Evolutionary conservation across 1,140 invertebrate species (phyloP).

Genomic region (Drosophila hydei): DNA sequence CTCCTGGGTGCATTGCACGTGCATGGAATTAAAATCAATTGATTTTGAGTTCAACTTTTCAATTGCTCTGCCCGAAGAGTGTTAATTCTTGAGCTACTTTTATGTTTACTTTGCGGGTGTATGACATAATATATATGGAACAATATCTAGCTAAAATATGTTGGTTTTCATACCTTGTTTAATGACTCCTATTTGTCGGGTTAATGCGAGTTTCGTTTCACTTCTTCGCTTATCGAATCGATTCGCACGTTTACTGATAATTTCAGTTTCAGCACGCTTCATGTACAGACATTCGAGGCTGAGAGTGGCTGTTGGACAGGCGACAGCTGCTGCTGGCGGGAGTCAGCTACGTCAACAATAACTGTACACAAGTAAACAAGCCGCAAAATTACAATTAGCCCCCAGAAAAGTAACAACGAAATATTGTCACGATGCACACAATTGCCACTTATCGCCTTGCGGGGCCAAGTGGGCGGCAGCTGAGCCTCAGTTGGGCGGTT

Average conservation of each 20-base stretch:
- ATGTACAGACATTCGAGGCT: not conserved
- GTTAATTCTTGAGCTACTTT: not conserved
- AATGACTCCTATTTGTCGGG: too few species aligned
- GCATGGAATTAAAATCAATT: slow-evolving; percentile 71
- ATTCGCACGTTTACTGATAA: too few species aligned
- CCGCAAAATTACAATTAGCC: slow-evolving; percentile 44
- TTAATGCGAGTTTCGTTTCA: too few species aligned
- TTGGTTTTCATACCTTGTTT: too few species aligned
- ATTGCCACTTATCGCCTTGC: not conserved
- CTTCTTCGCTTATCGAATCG: not conserved
- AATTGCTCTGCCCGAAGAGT: slow-evolving; percentile 28
- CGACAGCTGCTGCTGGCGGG: slow-evolving; percentile 17
- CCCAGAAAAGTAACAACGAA: slow-evolving; percentile 30
- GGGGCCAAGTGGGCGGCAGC: not conserved
- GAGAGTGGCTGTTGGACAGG: not conserved
- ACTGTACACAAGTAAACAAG: slow-evolving; percentile 24
- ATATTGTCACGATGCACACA: slow-evolving; percentile 48
- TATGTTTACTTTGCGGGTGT: too few species aligned
- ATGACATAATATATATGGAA: too few species aligned
- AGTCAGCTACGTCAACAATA: slow-evolving; percentile 28
- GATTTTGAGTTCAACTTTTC: slow-evolving; percentile 33
- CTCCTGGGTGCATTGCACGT: slow-evolving; percentile 66
- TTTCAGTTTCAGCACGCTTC: not conserved
- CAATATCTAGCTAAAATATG: too few species aligned
- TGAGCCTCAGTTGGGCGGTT: not conserved